A percentile compares a stretch with the other conserved stretches of the same genome.
Conservation (phyloP, 1,140 invertebrate species). For the Phenacoccus solenopsis region DNA sequence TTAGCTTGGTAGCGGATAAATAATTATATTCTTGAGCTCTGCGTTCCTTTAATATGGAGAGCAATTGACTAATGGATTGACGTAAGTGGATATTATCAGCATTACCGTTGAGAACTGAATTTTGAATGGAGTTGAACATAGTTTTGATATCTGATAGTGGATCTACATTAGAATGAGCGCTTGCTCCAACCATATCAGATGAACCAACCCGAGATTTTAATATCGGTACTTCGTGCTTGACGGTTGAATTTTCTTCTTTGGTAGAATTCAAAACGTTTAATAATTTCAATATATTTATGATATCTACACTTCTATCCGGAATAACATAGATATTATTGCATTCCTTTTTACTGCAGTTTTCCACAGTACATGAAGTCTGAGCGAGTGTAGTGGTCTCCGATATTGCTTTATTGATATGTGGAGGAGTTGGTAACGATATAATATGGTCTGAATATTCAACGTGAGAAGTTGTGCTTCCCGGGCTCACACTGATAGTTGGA, state of each 20-base stretch:
- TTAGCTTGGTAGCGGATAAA: background rate
- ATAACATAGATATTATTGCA: background rate
- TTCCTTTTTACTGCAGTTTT: background rate
- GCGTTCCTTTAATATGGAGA: background rate
- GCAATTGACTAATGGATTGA: background rate
- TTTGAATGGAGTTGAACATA: background rate
- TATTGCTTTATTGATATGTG: background rate
- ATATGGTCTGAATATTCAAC: background rate
- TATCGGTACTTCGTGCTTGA: background rate
- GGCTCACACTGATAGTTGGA: too few species aligned
- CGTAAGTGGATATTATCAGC: background rate
- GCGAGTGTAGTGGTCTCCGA: background rate
- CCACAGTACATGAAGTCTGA: background rate
- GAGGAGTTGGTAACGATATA: background rate
- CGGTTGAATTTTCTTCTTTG: background rate
- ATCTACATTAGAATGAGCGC: background rate
- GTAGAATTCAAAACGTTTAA: background rate
- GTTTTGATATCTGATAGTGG: background rate
- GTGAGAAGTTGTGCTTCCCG: too few species aligned
- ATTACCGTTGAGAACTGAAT: background rate
- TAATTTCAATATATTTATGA: background rate
- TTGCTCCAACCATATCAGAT: background rate
- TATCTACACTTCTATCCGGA: background rate
- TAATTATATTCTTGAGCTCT: background rate
- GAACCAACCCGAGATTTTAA: background rate